These are phyloP conservation scores for Hemicentrotus pulcherrimus DNA, from an alignment of 35 echinoderm and acorn worm species.

Conservation along the genomic window DNA sequence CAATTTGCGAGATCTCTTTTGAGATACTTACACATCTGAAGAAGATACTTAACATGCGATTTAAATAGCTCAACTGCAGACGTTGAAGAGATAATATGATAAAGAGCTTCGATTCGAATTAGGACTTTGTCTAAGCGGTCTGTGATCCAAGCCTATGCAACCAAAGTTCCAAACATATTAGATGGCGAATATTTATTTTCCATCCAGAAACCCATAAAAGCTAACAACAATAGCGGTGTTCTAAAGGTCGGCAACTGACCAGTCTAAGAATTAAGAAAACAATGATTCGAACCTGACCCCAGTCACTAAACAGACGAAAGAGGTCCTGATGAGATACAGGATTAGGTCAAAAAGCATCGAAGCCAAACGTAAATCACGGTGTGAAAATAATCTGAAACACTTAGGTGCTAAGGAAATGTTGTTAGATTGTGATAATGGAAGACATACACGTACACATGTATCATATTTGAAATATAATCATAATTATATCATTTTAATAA, in stretches of 20 bases:
- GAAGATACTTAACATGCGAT: no score
- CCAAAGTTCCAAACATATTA: neutral
- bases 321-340: neutral
- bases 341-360: neutral
- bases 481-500: no score
- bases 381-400: neutral
- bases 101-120: no score
- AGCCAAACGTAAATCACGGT: neutral
- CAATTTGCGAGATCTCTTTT: no score
- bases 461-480: no score
- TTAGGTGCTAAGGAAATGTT: neutral
- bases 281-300: conserved; percentile 1
- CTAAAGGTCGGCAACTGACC: neutral
- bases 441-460: neutral
- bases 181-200: conserved; percentile 35
- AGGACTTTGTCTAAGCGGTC: neutral
- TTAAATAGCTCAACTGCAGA: no score
- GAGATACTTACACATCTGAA: no score
- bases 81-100: no score
- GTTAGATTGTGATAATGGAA: neutral
- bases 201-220: conserved; percentile 17
- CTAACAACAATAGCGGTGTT: conserved; percentile 19
- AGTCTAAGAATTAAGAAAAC: conserved; percentile 21
- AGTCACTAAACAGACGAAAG: neutral
- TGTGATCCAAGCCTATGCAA: neutral